phyloP scores from a whole-genome alignment of 2,113 vertebrate genomes.

The Prochilodus magdalenae region DNA sequence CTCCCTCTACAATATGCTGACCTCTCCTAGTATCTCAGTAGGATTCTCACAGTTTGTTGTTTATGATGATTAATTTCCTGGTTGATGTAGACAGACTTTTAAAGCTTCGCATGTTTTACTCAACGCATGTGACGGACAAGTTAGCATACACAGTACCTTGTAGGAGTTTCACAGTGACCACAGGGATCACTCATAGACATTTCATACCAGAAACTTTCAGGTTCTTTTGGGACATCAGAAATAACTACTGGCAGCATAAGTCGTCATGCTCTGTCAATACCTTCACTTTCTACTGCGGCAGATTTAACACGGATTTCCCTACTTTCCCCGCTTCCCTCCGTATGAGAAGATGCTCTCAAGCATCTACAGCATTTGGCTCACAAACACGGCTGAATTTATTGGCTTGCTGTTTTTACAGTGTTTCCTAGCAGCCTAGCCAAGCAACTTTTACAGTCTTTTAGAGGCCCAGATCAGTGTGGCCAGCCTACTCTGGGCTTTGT shows the following conservation, averaged over 20 bases:
- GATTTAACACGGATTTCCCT: neutral
- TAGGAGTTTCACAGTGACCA: no score
- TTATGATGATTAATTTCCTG: no score
- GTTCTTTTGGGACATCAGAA: no score
- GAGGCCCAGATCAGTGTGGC: slow-evolving; percentile 36
- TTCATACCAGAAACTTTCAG: no score
- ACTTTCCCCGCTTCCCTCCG: neutral
- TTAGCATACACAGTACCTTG: no score
- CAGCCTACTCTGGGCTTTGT: slow-evolving; percentile 27
- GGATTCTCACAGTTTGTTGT: no score
- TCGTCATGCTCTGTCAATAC: neutral
- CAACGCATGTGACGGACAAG: no score
- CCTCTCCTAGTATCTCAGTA: no score
- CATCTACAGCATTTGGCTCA: slow-evolving; percentile 24
- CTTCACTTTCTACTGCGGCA: neutral
- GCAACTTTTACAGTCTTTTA: slow-evolving; percentile 60
- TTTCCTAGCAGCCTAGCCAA: slow-evolving; percentile 68
- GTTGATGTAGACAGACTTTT: no score
- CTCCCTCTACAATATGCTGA: no score
- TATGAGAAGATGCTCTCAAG: slow-evolving; percentile 45
- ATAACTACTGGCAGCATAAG: neutral
- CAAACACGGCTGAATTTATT: slow-evolving; percentile 63
- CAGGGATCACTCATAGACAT: no score
- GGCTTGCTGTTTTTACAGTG: slow-evolving; percentile 52
- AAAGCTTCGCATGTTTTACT: no score